Conservation (phyloP, 2,888 invertebrate genomes). For the Icerya purchasi region DNA sequence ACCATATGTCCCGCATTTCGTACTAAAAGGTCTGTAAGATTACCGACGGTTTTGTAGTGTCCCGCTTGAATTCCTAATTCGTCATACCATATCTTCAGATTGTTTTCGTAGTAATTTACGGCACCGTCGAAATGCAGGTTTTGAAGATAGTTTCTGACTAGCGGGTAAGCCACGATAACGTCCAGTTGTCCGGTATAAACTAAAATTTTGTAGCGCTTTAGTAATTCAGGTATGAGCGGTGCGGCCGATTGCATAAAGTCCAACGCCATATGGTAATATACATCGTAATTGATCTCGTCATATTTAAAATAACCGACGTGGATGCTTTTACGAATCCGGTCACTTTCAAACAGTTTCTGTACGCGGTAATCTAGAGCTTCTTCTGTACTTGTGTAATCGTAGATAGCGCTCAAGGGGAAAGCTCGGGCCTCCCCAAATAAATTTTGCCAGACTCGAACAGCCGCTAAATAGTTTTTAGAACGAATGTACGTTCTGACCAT, state of each 20-base stretch:
- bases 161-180: constrained; percentile 72
- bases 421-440: too few species aligned
- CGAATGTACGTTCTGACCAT: constrained; percentile 20
- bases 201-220: constrained; percentile 42
- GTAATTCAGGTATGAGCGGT: constrained; percentile 41
- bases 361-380: too few species aligned
- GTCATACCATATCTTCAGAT: constrained; percentile 39
- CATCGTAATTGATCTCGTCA: constrained; percentile 32
- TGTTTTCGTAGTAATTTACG: constrained; percentile 36
- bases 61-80: constrained; percentile 46
- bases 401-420: too few species aligned
- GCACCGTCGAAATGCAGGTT: constrained; percentile 37
- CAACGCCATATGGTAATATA: constrained; percentile 43
- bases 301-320: constrained; percentile 67
- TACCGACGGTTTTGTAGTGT: constrained; percentile 46
- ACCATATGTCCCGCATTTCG: constrained; percentile 64
- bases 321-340: constrained; percentile 33
- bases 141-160: constrained; percentile 32
- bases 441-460: too few species aligned
- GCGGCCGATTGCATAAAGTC: constrained; percentile 67
- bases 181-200: constrained; percentile 79
- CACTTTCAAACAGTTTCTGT: too few species aligned
- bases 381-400: too few species aligned
- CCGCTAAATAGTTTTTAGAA: constrained; percentile 21
- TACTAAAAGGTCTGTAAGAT: constrained; percentile 48